phyloP scores from a whole-genome alignment of 2,797 vertebrate genomes.

The Acrossocheilus wenchowensis region DNA sequence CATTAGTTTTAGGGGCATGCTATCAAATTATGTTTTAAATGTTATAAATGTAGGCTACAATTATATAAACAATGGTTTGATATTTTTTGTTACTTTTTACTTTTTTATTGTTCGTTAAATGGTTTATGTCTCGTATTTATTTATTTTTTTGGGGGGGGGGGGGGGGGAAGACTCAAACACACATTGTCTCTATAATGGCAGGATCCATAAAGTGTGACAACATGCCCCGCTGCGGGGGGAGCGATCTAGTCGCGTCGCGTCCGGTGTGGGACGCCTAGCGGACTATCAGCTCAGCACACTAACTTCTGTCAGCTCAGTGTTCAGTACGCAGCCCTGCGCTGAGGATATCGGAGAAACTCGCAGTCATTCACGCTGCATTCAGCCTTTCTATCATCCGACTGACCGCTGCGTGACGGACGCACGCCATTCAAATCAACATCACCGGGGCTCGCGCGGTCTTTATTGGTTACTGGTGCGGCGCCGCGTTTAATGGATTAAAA shows the following conservation, averaged over 20 bases:
- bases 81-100: neutral
- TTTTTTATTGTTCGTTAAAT: neutral
- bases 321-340: constrained; percentile 47
- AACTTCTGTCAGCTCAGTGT: constrained; percentile 56
- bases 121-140: neutral
- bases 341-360: constrained; percentile 32
- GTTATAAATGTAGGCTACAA: neutral
- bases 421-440: neutral
- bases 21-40: neutral
- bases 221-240: constrained; percentile 2
- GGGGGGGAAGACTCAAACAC: neutral
- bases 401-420: neutral
- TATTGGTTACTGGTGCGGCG: constrained; percentile 22
- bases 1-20: neutral
- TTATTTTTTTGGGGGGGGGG: neutral
- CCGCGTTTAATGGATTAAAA: constrained; percentile 34
- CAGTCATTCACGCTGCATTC: neutral
- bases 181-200: neutral
- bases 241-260: neutral
- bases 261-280: constrained; percentile 59
- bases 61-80: neutral
- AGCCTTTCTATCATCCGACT: neutral
- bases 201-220: neutral
- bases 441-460: neutral
- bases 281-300: constrained; percentile 50